Evolutionary conservation across 1,140 invertebrate species (phyloP).

Genomic region (Calycopis cecrops): DNA sequence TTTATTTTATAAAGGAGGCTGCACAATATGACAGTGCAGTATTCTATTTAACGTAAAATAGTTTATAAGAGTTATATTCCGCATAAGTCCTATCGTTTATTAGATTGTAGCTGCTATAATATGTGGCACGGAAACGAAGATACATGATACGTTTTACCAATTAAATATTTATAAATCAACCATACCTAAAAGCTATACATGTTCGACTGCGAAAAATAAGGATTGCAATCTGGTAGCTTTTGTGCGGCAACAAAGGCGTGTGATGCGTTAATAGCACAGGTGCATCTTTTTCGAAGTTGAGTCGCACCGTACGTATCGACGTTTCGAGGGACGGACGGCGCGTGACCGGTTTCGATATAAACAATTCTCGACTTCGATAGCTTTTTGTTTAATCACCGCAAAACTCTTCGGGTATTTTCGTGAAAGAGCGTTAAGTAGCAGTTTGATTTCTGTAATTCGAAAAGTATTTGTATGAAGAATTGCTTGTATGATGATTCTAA

Average conservation of each 20-base stretch:
- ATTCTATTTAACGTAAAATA: too few species aligned
- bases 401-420: slow-evolving; percentile 56
- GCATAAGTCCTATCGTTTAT: too few species aligned
- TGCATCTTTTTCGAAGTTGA: slow-evolving; percentile 58
- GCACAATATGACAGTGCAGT: too few species aligned
- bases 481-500: too few species aligned
- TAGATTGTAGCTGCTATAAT: too few species aligned
- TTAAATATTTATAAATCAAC: not conserved
- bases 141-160: too few species aligned
- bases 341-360: slow-evolving; percentile 62
- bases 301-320: slow-evolving; percentile 17
- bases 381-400: slow-evolving; percentile 58
- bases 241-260: slow-evolving; percentile 61
- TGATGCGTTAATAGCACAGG: slow-evolving; percentile 67
- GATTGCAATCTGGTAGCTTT: slow-evolving; percentile 66
- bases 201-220: slow-evolving; percentile 47
- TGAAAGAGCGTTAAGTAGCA: slow-evolving; percentile 45
- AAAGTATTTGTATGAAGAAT: slow-evolving; percentile 12
- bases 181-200: slow-evolving; percentile 6
- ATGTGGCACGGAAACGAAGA: too few species aligned
- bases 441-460: slow-evolving; percentile 60
- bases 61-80: too few species aligned
- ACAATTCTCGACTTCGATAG: slow-evolving; percentile 54
- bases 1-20: too few species aligned
- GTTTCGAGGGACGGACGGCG: slow-evolving; percentile 27